Base-by-base conservation (phyloP, 2,113 vertebrate species). In the Zapornia atra region DNA sequence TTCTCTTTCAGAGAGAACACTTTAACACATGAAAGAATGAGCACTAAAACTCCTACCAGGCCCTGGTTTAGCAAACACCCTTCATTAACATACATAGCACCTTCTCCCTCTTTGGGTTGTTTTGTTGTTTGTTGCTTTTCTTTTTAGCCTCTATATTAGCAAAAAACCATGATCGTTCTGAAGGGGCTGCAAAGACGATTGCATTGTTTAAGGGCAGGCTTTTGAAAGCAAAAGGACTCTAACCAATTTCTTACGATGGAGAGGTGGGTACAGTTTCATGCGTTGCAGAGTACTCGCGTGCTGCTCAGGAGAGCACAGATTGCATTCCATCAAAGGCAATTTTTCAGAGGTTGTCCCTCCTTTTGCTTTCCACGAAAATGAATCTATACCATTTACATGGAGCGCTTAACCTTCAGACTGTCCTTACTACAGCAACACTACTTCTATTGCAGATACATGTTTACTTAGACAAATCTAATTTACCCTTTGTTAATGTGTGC, bases 391-490 rank as follows among this genome's bases (percentile, higher is more conserved):
- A 93, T 97, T 96, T 97, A 90, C 93, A 82, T 61, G 81, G 94
- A 94, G 95, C 42, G 96, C 97, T 97, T 98, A 95, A 98, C 98
- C 98, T 98, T 98, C 98, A 98, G 57, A 73, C 70, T 96, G 98
- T 98, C 98, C 98, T 98, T 98, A 96, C 94, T 96, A 92, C 90
- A 94, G 95, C 75, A 96, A 95, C 92, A 96, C 60, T 86, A 94
- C 85, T 97, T 82, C 97, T 97, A 96, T 96, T 95, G 97, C 97
- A 98, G 97, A 97, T 97, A 93, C 96, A 97, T 98, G 97, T 98
- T 98, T 98, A 98, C 98, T 98, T 98, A 97, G 97, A 98, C 95
- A 98, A 98, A 98, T 98, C 98, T 98, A 98, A 98, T 98, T 98
- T 98, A 96, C 96, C 95, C 96, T 98, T 98, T 98, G 98, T 98